These are phyloP conservation scores for Scaeva pyrastri DNA, from an alignment of 2,888 invertebrate species.

Conservation along the genomic window DNA sequence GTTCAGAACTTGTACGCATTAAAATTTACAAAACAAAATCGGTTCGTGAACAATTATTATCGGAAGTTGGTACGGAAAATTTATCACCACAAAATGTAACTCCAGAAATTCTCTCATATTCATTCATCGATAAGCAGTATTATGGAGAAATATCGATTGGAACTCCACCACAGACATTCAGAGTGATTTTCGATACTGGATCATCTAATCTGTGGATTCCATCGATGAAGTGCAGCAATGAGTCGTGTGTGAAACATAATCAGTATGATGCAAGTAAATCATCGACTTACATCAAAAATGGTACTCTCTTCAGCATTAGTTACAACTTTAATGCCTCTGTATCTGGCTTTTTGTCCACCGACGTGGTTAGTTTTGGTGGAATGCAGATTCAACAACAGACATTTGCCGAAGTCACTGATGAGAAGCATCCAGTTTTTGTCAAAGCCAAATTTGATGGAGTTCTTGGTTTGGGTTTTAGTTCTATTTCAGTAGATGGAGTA, in stretches of 20 bases:
- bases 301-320: conserved; percentile 94
- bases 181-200: too few species aligned
- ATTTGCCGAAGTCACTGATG: conserved; percentile 93
- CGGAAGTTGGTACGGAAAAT: too few species aligned
- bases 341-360: conserved; percentile 97
- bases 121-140: too few species aligned
- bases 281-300: conserved; percentile 92
- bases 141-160: too few species aligned
- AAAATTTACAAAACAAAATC: too few species aligned
- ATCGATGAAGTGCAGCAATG: conserved; percentile 98
- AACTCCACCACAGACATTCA: too few species aligned
- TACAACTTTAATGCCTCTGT: conserved; percentile 96
- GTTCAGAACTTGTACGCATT: too few species aligned
- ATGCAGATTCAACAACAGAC: conserved; percentile 91
- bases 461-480: conserved; percentile 95
- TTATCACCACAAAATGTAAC: too few species aligned
- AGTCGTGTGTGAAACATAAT: conserved; percentile 98
- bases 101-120: too few species aligned
- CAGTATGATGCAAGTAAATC: conserved; percentile 97
- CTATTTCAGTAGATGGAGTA: conserved; percentile 96
- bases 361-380: conserved; percentile 90
- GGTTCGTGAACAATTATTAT: too few species aligned
- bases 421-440: conserved; percentile 98
- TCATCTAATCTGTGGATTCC: conserved; percentile 99
- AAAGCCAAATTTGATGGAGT: conserved; percentile 99